These are phyloP conservation scores for Chiropotes sagulatus DNA, from an alignment of 2,797 vertebrate genomes.

Conservation along the genomic window DNA sequence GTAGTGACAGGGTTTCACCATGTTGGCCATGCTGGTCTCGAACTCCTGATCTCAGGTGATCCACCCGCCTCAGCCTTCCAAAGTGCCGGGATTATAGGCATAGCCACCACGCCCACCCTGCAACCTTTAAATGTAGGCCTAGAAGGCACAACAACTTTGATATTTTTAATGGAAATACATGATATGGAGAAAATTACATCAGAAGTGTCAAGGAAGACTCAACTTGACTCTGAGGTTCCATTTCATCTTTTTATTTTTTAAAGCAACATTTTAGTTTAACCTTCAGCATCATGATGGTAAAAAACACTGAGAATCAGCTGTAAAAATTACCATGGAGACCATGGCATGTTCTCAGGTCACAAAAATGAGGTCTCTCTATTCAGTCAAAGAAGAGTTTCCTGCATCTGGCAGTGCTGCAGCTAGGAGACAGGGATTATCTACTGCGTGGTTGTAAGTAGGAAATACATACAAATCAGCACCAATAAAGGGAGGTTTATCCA, in stretches of 20 bases:
- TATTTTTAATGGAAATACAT: background rate
- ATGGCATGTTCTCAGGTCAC: background rate
- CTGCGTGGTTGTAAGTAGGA: background rate
- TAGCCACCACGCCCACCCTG: background rate
- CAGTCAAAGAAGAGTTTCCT: background rate
- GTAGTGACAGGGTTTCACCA: too few species aligned
- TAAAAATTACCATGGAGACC: constrained; percentile 1
- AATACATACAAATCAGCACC: background rate
- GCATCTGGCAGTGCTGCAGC: background rate
- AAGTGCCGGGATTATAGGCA: too few species aligned
- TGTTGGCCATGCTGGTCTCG: too few species aligned
- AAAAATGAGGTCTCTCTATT: background rate
- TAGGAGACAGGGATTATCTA: background rate
- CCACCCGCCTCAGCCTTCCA: too few species aligned
- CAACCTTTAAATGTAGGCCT: background rate
- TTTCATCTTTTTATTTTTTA: constrained; percentile 39
- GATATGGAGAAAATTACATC: background rate
- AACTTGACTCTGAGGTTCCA: background rate
- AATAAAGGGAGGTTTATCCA: background rate
- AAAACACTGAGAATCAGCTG: background rate
- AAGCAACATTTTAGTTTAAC: background rate
- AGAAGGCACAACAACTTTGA: background rate
- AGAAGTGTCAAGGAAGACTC: background rate
- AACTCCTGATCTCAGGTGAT: too few species aligned
- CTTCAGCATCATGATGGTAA: background rate